A percentile compares a stretch with the other conserved stretches of the same genome.
These are phyloP conservation scores for Cassiopea andromeda DNA, from an alignment of 30 jellyfish, hydroid and myxozoan species.

Conservation along the genomic window DNA sequence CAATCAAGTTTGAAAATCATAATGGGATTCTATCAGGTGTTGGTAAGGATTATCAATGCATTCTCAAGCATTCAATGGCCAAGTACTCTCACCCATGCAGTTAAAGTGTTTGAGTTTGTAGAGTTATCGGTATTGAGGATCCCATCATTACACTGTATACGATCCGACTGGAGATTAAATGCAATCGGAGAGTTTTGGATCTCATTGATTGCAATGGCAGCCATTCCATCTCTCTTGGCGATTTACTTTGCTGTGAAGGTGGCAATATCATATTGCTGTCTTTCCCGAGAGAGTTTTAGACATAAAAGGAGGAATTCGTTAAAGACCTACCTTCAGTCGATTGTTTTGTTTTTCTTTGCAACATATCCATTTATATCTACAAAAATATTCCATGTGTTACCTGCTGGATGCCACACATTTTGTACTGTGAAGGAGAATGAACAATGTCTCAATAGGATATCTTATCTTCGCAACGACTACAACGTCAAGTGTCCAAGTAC, in stretches of 20 bases:
- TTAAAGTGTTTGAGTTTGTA: constrained; percentile 8
- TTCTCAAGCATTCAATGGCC: constrained; percentile 59
- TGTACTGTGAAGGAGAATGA: constrained; percentile 19
- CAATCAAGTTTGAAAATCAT: constrained; percentile 56
- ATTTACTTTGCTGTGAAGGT: not conserved
- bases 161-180: constrained; percentile 10
- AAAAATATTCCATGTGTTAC: constrained; percentile 49
- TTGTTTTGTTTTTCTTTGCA: constrained; percentile 57
- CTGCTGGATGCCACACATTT: constrained; percentile 53
- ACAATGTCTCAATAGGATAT: constrained; percentile 27
- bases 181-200: constrained; percentile 37
- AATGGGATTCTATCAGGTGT: constrained; percentile 52
- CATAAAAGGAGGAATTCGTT: not conserved
- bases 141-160: constrained; percentile 43
- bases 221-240: constrained; percentile 23
- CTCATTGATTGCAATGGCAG: constrained; percentile 27
- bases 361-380: constrained; percentile 69
- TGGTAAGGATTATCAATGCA: constrained; percentile 12
- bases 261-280: constrained; percentile 4
- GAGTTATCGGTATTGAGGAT: constrained; percentile 26
- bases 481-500: constrained; percentile 51
- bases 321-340: constrained; percentile 21
- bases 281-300: not conserved
- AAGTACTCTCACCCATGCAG: constrained; percentile 6
- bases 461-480: constrained; percentile 63